phyloP scores from a whole-genome alignment of 2,888 invertebrate species.

The Drosophila ezoana region DNA sequence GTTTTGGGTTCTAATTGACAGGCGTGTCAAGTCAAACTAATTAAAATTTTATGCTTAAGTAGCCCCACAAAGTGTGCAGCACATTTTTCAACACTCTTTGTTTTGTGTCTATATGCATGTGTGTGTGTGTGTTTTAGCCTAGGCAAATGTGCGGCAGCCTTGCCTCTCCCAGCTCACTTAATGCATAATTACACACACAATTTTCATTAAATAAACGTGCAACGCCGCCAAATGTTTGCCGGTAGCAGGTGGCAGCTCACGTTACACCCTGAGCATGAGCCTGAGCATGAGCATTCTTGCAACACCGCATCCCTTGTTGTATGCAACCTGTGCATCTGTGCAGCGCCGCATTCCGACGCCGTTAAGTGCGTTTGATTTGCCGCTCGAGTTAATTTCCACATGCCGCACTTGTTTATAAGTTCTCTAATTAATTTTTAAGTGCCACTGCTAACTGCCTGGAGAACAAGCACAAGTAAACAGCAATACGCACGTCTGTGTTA shows the following conservation, averaged over 20 bases:
- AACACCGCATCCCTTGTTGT: constrained; percentile 37
- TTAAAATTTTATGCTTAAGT: constrained; percentile 73
- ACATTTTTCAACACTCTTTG: constrained; percentile 48
- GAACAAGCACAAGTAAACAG: constrained; percentile 53
- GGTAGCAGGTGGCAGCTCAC: constrained; percentile 49
- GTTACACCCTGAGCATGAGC: constrained; percentile 18
- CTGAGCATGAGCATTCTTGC: constrained; percentile 36
- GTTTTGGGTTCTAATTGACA: constrained; percentile 40
- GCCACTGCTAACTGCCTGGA: constrained; percentile 74
- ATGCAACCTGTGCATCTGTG: constrained; percentile 20
- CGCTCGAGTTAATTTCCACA: constrained; percentile 79
- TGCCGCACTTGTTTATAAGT: constrained; percentile 79
- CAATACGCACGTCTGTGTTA: constrained; percentile 18
- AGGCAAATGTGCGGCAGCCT: constrained; percentile 46
- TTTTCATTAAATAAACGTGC: constrained; percentile 79
- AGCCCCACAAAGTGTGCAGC: constrained; percentile 61
- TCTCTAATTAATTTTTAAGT: constrained; percentile 80
- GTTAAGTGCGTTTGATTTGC: constrained; percentile 78
- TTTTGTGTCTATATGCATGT: constrained; percentile 11
- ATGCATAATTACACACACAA: constrained; percentile 80
- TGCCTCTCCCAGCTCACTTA: constrained; percentile 53
- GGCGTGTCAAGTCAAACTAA: constrained; percentile 66
- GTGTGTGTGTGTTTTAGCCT: constrained; percentile 18
- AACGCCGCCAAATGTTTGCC: constrained; percentile 70
- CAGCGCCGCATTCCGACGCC: constrained; percentile 36